These are phyloP conservation scores for Trichonephila inaurata DNA, from an alignment of 1,140 invertebrate genomes.

Conservation along the genomic window DNA sequence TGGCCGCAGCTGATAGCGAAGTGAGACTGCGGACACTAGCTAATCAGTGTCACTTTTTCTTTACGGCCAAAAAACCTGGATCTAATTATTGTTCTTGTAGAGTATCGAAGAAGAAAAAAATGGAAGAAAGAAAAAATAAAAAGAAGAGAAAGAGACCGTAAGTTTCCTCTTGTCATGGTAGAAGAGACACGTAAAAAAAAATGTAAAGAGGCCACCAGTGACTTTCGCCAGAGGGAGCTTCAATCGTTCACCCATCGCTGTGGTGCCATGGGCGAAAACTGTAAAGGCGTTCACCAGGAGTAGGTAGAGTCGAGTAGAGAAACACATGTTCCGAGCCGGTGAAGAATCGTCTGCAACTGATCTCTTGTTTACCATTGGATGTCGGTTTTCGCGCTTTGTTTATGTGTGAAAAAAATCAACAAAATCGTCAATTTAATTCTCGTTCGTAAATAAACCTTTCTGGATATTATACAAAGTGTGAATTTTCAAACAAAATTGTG, in stretches of 20 bases:
- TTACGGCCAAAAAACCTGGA: background rate
- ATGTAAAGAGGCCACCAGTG: conserved; percentile 63
- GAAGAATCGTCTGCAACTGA: background rate
- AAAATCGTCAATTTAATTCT: too few relatives aligned
- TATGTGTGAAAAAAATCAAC: background rate
- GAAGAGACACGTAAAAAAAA: background rate
- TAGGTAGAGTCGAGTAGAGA: conserved; percentile 34
- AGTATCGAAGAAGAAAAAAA: background rate
- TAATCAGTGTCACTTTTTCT: conserved; percentile 58
- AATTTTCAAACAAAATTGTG: background rate
- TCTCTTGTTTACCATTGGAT: background rate
- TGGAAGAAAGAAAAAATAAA: background rate
- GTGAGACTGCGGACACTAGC: background rate
- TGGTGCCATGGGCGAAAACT: background rate
- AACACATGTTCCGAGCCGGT: conserved; percentile 47
- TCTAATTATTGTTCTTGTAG: conserved; percentile 16
- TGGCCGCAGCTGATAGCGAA: background rate
- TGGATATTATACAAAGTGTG: too few relatives aligned
- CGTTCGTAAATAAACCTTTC: too few relatives aligned
- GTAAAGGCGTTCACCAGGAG: conserved; percentile 44
- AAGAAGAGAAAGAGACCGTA: background rate
- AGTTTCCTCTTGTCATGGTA: conserved; percentile 16
- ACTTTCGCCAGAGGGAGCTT: conserved; percentile 67
- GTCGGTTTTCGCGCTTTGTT: background rate
- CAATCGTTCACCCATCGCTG: conserved; percentile 27